These are phyloP conservation scores for Amaurobius ferox DNA, from an alignment of 2,888 invertebrate species.

Conservation along the genomic window DNA sequence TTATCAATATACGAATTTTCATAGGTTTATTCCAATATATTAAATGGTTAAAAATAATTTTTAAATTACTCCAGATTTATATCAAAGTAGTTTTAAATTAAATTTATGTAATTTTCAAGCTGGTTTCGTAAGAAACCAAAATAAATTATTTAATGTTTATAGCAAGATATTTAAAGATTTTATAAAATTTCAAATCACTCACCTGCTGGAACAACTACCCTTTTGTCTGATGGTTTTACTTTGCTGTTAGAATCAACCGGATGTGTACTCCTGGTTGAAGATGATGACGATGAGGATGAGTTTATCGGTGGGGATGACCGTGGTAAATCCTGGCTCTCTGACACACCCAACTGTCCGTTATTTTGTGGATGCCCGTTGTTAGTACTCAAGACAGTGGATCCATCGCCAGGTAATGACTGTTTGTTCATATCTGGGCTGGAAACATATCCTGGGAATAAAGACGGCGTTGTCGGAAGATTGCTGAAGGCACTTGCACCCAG, in stretches of 20 bases:
- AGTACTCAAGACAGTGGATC: constrained; percentile 20
- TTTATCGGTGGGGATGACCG: constrained; percentile 17
- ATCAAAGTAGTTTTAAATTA: no score
- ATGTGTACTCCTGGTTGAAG: constrained; percentile 41
- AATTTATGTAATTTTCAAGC: no score
- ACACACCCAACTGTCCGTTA: not conserved
- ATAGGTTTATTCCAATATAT: no score
- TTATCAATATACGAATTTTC: no score
- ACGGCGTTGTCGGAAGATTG: constrained; percentile 52
- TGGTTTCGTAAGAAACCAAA: no score
- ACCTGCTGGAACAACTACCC: constrained; percentile 71
- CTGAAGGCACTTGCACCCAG: constrained; percentile 72
- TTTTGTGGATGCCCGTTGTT: not conserved
- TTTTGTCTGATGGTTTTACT: constrained; percentile 36
- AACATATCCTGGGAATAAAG: constrained; percentile 42
- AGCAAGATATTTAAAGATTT: no score
- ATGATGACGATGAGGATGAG: constrained; percentile 45
- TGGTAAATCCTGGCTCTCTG: not conserved
- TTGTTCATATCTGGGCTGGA: constrained; percentile 7
- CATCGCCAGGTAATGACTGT: not conserved
- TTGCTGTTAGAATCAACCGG: constrained; percentile 21
- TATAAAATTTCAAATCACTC: not conserved
- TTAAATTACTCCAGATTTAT: no score
- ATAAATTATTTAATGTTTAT: no score
- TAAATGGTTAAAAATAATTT: no score